These are phyloP conservation scores for Platycercus adscitus DNA, from an alignment of 2,113 vertebrate species.

Conservation along the genomic window DNA sequence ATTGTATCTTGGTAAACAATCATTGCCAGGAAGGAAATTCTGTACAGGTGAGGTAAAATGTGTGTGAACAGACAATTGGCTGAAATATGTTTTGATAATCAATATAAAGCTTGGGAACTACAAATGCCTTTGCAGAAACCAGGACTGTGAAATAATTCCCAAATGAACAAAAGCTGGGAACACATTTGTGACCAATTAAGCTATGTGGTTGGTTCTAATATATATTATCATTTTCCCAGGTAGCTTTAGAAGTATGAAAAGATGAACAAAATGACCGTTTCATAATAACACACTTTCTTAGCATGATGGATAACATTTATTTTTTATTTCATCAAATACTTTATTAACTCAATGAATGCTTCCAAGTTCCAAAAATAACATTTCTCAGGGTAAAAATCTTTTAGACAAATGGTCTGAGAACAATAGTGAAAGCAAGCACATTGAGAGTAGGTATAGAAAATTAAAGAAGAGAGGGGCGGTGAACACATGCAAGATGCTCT, in stretches of 20 bases:
- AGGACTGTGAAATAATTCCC: not conserved
- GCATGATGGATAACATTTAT: not conserved
- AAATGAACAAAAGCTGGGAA: not conserved
- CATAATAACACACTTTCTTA: not conserved
- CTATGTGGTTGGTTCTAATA: not conserved
- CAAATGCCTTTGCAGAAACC: not conserved
- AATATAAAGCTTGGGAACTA: not conserved
- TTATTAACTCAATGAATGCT: not conserved
- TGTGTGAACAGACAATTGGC: not conserved
- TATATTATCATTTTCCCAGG: not conserved
- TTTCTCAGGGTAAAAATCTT: not conserved
- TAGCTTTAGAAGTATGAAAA: not conserved
- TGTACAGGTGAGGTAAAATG: not conserved
- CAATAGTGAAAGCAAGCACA: not conserved
- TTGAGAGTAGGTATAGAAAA: not conserved
- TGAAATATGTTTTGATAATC: not conserved
- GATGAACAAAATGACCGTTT: not conserved
- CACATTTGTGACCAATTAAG: not conserved
- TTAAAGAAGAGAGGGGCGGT: not conserved
- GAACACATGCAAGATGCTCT: not conserved
- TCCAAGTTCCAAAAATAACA: not conserved
- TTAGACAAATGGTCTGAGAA: not conserved
- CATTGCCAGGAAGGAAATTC: not conserved
- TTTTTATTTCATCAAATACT: conserved; percentile 16
- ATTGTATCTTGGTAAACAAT: not conserved